phyloP scores from a whole-genome alignment of 2,888 invertebrate species.

The Lepidocyrtoides sp. region DNA sequence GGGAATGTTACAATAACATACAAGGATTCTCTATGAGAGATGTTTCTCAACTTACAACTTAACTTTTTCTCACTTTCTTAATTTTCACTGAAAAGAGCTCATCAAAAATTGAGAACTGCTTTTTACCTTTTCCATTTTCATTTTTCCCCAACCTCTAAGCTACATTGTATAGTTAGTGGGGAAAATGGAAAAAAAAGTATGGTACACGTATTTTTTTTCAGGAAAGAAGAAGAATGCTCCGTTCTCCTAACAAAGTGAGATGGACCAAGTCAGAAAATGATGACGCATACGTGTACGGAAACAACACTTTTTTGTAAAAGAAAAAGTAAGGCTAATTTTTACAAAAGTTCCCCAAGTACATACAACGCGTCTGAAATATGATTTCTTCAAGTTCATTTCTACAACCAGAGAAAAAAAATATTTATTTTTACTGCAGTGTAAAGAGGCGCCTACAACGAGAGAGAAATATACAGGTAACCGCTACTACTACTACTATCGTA shows the following conservation, averaged over 20 bases:
- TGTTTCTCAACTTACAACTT: slow-evolving; percentile 20
- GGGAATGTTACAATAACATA: neutral
- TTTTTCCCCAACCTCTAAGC: slow-evolving; percentile 24
- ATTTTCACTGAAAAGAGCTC: slow-evolving; percentile 65
- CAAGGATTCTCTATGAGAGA: neutral
- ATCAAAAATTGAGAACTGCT: slow-evolving; percentile 72
- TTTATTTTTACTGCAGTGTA: slow-evolving; percentile 51
- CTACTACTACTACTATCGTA: no score
- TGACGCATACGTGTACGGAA: slow-evolving; percentile 44
- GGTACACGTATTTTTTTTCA: neutral
- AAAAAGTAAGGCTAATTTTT: slow-evolving; percentile 44
- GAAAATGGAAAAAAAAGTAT: neutral
- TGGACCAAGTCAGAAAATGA: slow-evolving; percentile 16
- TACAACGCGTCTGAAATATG: slow-evolving; percentile 44
- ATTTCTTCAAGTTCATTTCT: slow-evolving; percentile 19
- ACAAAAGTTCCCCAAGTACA: slow-evolving; percentile 72
- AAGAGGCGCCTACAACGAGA: neutral
- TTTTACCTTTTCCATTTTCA: slow-evolving; percentile 47
- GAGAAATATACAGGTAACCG: no score
- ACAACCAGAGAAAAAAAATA: slow-evolving; percentile 1
- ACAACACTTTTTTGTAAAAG: slow-evolving; percentile 21
- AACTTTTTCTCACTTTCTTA: slow-evolving; percentile 67
- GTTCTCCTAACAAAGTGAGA: neutral
- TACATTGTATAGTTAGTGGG: no score
- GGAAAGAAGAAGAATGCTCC: neutral